phyloP scores from a whole-genome alignment of 2,113 vertebrate genomes.

The Oryzias javanicus region DNA sequence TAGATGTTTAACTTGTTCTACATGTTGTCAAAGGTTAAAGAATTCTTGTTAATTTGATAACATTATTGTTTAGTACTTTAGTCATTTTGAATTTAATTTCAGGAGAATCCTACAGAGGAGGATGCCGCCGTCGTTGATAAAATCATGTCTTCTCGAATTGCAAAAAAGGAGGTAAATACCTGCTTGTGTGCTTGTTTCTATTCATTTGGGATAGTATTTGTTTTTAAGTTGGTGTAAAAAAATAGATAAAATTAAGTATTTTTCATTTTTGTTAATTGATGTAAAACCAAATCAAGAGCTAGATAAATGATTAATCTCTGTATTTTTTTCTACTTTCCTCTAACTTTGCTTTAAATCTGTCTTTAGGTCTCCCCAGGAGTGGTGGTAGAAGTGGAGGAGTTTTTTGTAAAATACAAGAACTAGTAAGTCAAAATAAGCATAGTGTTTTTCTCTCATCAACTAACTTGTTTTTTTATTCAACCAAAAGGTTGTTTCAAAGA shows the following conservation, averaged over 20 bases:
- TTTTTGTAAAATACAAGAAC: conserved; percentile 99
- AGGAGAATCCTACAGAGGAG: conserved; percentile 99
- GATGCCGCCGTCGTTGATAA: conserved; percentile 98
- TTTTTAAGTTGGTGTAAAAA: not conserved
- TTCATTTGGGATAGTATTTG: too few species aligned
- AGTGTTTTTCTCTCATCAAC: too few species aligned
- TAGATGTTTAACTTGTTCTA: too few species aligned
- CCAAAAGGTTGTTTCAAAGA: too few species aligned
- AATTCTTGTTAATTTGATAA: too few species aligned
- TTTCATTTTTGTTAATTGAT: not conserved
- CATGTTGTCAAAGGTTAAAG: too few species aligned
- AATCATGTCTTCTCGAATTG: conserved; percentile 89
- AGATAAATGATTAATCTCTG: too few species aligned
- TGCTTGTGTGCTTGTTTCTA: not conserved
- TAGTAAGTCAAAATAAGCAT: conserved; percentile 82
- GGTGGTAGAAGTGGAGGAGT: conserved; percentile 91
- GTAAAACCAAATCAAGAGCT: too few species aligned
- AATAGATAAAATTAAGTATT: not conserved
- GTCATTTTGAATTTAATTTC: not conserved
- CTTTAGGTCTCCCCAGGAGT: conserved; percentile 87
- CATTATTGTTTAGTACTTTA: too few species aligned
- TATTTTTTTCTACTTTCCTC: not conserved
- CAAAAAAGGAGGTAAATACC: conserved; percentile 89
- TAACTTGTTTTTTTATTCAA: too few species aligned
- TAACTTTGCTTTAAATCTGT: conserved; percentile 29